Evolutionary conservation across 2,888 invertebrate genomes (phyloP).

Genomic region (Prosopocoilus inquinatus): DNA sequence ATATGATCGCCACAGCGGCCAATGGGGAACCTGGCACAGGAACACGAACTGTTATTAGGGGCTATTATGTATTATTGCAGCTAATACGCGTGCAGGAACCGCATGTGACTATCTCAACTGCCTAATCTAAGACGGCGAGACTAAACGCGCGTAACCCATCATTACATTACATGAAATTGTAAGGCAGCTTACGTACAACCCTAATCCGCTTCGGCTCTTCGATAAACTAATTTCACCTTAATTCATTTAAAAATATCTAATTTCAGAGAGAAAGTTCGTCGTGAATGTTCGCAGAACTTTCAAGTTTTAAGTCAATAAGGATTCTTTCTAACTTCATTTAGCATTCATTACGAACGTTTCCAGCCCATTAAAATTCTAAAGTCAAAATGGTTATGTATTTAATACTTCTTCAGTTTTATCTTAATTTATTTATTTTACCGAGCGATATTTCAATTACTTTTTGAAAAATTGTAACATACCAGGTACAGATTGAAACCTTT

Average conservation of each 20-base stretch:
- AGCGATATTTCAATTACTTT: too few species aligned
- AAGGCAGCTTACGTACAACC: slow-evolving; percentile 27
- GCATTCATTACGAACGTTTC: too few species aligned
- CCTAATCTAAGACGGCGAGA: slow-evolving; percentile 43
- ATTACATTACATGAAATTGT: slow-evolving; percentile 47
- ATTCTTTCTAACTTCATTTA: too few species aligned
- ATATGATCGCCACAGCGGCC: slow-evolving; percentile 47
- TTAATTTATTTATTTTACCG: too few species aligned
- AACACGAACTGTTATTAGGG: slow-evolving; percentile 52
- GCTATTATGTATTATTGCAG: slow-evolving; percentile 53
- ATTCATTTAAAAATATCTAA: slow-evolving; percentile 13
- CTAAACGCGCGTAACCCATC: slow-evolving; percentile 42
- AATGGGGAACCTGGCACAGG: slow-evolving; percentile 44
- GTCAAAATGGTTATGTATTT: too few species aligned
- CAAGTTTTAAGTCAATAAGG: background rate
- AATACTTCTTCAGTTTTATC: too few species aligned
- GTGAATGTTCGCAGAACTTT: background rate
- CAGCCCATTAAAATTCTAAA: too few species aligned
- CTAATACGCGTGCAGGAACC: slow-evolving; percentile 48
- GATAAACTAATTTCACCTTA: slow-evolving; percentile 28
- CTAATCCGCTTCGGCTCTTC: slow-evolving; percentile 32
- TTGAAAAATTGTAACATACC: too few species aligned
- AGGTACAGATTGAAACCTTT: too few species aligned
- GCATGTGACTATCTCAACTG: slow-evolving; percentile 45
- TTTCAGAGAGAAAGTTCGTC: background rate